Conservation (phyloP, 2,888 invertebrate species). For the Clivina fossor region DNA sequence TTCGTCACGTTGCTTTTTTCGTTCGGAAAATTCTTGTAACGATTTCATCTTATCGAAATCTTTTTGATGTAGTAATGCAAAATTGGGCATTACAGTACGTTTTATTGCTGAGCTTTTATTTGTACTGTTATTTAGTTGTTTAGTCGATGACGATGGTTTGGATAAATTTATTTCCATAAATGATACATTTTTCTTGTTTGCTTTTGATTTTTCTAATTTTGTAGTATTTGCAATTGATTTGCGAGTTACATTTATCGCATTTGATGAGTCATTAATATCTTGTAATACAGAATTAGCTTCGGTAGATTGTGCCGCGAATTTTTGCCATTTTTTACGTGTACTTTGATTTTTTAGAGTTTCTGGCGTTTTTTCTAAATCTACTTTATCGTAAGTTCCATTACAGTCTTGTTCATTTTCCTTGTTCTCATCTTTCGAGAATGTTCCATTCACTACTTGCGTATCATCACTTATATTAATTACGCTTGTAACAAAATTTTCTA, state of each 20-base stretch:
- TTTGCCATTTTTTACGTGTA: conserved; percentile 22
- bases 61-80: conserved; percentile 66
- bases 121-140: conserved; percentile 11
- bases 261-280: conserved; percentile 15
- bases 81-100: conserved; percentile 65
- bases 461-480: too few relatives aligned
- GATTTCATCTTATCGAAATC: conserved; percentile 70
- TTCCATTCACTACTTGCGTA: too few relatives aligned
- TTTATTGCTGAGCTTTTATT: conserved; percentile 6
- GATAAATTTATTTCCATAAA: too few relatives aligned
- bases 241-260: too few relatives aligned
- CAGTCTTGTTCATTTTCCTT: too few relatives aligned
- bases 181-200: too few relatives aligned
- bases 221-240: not conserved
- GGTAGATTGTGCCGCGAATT: conserved; percentile 13
- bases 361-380: not conserved
- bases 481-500: too few relatives aligned
- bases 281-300: conserved; percentile 15
- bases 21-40: conserved; percentile 60
- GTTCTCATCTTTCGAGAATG: conserved; percentile 5
- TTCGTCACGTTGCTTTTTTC: conserved; percentile 55
- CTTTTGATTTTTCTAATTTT: too few relatives aligned
- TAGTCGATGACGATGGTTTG: conserved; percentile 1
- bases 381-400: not conserved
- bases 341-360: not conserved